Percentiles rank a stretch among this genome's conserved stretches.
phyloP scores from a whole-genome alignment of 2,113 vertebrate species.

The Pedetes capensis region DNA sequence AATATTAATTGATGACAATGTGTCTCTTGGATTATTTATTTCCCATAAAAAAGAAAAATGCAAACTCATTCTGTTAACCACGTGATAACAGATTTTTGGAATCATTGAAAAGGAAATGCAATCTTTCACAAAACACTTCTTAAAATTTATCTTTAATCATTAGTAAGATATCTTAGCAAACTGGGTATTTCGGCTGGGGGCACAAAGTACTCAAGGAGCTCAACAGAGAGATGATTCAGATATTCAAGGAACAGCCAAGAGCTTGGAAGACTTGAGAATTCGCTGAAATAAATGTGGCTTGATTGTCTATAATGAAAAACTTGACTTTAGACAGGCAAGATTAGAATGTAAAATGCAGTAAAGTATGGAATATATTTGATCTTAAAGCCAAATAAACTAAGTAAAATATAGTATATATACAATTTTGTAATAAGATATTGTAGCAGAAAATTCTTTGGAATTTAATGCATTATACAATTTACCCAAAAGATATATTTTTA shows the following conservation, averaged over 20 bases:
- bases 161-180: slow-evolving; percentile 12
- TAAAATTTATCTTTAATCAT: background rate
- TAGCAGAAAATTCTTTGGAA: background rate
- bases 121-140: slow-evolving; percentile 1
- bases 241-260: background rate
- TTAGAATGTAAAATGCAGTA: background rate
- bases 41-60: background rate
- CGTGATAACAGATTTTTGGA: slow-evolving; percentile 32
- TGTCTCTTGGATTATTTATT: background rate
- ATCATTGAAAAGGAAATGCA: background rate
- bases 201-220: background rate
- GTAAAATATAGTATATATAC: background rate
- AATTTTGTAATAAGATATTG: background rate
- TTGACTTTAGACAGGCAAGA: background rate
- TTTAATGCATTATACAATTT: background rate
- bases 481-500: background rate
- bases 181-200: background rate
- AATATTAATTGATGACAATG: background rate
- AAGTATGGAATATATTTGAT: background rate
- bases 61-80: background rate
- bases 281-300: background rate
- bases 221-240: background rate
- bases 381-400: background rate
- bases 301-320: background rate
- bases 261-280: background rate